These are phyloP conservation scores for Cebus imitator DNA, from an alignment of 2,113 vertebrate genomes.

Conservation along the genomic window DNA sequence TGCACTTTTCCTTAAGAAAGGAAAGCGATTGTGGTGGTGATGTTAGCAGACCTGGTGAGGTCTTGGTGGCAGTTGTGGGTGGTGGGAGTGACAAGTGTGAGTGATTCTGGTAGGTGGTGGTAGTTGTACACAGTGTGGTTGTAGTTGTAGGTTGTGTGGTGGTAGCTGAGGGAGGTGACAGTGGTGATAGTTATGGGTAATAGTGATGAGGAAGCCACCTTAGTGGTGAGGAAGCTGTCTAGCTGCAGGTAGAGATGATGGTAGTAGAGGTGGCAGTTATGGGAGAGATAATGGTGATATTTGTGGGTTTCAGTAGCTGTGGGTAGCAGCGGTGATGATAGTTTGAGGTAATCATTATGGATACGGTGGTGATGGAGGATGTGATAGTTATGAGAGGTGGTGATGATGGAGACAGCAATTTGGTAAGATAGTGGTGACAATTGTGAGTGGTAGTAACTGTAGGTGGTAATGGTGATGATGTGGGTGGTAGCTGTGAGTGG, in stretches of 20 bases:
- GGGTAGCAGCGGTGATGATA: too few species aligned
- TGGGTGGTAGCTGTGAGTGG: too few species aligned
- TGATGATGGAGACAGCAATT: too few species aligned
- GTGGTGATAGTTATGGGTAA: neutral
- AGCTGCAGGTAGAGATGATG: neutral
- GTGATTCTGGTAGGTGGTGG: neutral
- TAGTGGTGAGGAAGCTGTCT: too few species aligned
- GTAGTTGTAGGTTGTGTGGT: neutral
- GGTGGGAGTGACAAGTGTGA: neutral
- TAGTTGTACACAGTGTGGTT: neutral
- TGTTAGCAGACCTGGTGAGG: neutral
- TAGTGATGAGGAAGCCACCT: neutral
- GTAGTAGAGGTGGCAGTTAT: too few species aligned
- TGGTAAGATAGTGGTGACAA: too few species aligned
- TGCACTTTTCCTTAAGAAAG: neutral
- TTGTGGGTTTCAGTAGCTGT: accelerated
- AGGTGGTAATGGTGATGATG: neutral
- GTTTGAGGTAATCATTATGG: too few species aligned
- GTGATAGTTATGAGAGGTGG: neutral
- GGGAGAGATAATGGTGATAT: too few species aligned
- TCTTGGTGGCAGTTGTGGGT: neutral
- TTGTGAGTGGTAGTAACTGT: neutral
- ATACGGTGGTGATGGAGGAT: neutral
- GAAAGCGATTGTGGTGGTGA: neutral
- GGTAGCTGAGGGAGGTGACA: neutral